Evolutionary conservation across 2,113 vertebrate genomes (phyloP), one percentile per base, ranked within the genome.

Genomic region (Paraplagusia blochii): DNA sequence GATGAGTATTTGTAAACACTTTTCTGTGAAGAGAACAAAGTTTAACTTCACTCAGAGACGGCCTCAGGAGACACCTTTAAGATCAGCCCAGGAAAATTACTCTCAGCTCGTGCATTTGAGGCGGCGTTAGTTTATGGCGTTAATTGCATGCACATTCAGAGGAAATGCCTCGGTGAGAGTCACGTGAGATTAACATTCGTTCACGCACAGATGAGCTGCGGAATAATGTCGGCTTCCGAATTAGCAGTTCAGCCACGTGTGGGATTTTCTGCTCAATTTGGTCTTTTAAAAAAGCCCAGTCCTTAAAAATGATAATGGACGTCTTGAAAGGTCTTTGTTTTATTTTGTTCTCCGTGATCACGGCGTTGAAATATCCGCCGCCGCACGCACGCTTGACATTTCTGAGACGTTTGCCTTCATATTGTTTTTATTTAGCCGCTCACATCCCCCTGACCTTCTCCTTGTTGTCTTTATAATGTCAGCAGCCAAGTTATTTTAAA

Each of bases 391-490:
- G 48, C 50, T n/a, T 82, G 74, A 80, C 72, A 83, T 85, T 85
- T 85, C 16, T 67, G 44, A 80, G 70, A 69, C 73, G 54, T 75
- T 82, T 74, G 35, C 63, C 59, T 68, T 67, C 58, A 39, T 69
- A 67, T 68, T 58, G 9, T 68, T 85, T 74, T 74, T 74, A 74
- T 81, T 77, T 76, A 53, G 66, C 59, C 49, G 39, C 51, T 63
- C 60, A 18, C 76, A 53, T 63, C 36, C 52, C 34, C 61, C 51
- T 81, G 78, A 80, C 76, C 80, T 83, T 75, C 69, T 66, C 62
- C 0, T 16, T 43, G 61, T 74, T 76, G 59, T 74, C 67, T 82
- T 82, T 58, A 79, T 77, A 84, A 81, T 82, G 77, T 79, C 82
- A 84, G 63, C 70, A 58, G 60, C 46, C 66, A 45, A 76, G 63